Evolutionary conservation across 2,888 invertebrate species (phyloP), one percentile per base, ranked within the genome.

Genomic region (Papilio gigon): DNA sequence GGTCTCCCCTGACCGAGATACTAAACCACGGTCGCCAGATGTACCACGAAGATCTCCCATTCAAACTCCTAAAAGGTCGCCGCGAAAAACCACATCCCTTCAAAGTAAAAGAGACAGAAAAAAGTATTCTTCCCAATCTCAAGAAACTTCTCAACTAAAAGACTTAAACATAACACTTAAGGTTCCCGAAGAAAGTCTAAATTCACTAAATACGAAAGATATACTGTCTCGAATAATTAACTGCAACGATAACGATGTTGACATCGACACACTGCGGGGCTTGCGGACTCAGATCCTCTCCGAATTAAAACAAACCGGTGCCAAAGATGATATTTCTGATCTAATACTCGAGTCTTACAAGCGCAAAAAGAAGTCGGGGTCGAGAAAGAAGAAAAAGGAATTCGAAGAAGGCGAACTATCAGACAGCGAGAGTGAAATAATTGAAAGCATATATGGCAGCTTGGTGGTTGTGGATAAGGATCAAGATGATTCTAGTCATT

Each of bases 381-480:
- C 72, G 4, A 37, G 70, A 14, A 78, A 75, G 62, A 77, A 76
- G 42, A 80, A 77, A 67, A 74, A 75, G 42, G 92, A 91, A 76
- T 78, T 90, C 17, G 91, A 91, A 78, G 91, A 92, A 78, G 92
- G 92, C 5, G 92, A 92, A 78, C 71, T 92, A 53, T 90, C 91
- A 11, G 92, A 92, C 65, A 90, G 91, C 76, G 92, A 89, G 75
- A 91, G 90, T 77, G 90, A 92, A 78, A 81, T 85, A 4, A 91
- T 91, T 71, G 84, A 87, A 78, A 90, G 82, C 71, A 82, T 92
- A 61, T 92, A 90, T 71, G 88, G 89, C 25, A 90, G 85, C 72
- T 77, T 90, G 69, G 81, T 88, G 3, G 77, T 87, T 22, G 72
- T 80, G 58, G 81, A 84, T 68, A 80, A 80, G 74, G 79, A 80